These are phyloP conservation scores for Elmis aenea DNA, from an alignment of 2,888 invertebrate species.

Conservation along the genomic window DNA sequence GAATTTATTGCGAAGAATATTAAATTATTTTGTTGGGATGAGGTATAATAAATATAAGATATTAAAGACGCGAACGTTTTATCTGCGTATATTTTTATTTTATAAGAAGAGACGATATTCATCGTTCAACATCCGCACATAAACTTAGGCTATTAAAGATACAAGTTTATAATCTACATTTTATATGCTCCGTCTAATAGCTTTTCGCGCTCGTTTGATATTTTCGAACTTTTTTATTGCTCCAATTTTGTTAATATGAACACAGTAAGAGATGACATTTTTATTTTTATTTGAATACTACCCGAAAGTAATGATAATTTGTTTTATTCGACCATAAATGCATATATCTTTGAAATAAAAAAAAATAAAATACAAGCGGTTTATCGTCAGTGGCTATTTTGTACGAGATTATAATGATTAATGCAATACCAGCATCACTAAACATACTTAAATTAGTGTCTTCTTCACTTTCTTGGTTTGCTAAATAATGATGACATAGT, in stretches of 20 bases:
- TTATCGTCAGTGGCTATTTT: no score
- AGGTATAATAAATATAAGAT: constrained; percentile 47
- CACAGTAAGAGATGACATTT: no score
- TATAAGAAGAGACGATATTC: constrained; percentile 42
- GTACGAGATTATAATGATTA: no score
- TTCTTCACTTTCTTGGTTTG: no score
- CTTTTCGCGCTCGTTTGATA: constrained; percentile 18
- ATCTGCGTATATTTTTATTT: constrained; percentile 40
- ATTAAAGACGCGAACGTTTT: constrained; percentile 44
- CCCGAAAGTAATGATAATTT: no score
- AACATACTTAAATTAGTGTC: no score
- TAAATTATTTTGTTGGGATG: constrained; percentile 46
- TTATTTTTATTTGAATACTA: no score
- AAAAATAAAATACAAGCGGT: no score
- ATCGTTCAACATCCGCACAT: constrained; percentile 45
- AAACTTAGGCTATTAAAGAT: constrained; percentile 47
- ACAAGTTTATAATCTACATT: constrained; percentile 48
- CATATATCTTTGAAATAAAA: no score
- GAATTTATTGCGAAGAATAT: constrained; percentile 49
- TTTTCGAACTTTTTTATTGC: constrained; percentile 15
- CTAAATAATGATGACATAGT: no score
- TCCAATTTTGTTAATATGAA: background rate
- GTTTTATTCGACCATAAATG: no score
- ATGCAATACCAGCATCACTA: no score
- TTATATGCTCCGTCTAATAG: constrained; percentile 33